These are phyloP conservation scores for Watsonalla binaria DNA, from an alignment of 2,888 invertebrate species.

Conservation along the genomic window DNA sequence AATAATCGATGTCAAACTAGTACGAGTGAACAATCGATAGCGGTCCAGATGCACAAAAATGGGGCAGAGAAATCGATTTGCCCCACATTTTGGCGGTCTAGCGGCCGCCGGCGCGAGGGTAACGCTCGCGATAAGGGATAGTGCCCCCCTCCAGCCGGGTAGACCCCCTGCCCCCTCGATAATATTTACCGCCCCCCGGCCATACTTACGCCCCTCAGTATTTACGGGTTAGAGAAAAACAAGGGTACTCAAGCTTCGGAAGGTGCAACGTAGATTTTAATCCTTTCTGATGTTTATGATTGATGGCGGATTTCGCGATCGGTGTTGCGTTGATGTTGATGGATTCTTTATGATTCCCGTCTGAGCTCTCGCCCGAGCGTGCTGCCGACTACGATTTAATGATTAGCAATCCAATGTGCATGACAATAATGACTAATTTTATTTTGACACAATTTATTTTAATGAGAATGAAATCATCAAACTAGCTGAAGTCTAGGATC, in stretches of 20 bases:
- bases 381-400: constrained; percentile 43
- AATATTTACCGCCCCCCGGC: constrained; percentile 79
- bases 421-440: neutral
- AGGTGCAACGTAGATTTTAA: constrained; percentile 80
- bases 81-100: constrained; percentile 75
- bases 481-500: neutral
- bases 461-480: neutral
- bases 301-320: constrained; percentile 77
- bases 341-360: constrained; percentile 66
- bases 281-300: constrained; percentile 79
- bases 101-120: constrained; percentile 72
- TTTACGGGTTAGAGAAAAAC: constrained; percentile 79
- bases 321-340: constrained; percentile 69
- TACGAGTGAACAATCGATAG: constrained; percentile 60
- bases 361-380: constrained; percentile 35
- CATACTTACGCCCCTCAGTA: constrained; percentile 78
- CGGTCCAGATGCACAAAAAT: constrained; percentile 79
- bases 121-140: constrained; percentile 79
- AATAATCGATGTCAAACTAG: constrained; percentile 30
- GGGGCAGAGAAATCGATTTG: constrained; percentile 76
- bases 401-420: constrained; percentile 27
- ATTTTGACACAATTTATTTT: neutral
- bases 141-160: constrained; percentile 65
- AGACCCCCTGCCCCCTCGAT: constrained; percentile 62
- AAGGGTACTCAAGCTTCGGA: constrained; percentile 77